Conservation (phyloP, 1,140 invertebrate species). For the Aphidius gifuensis region DNA sequence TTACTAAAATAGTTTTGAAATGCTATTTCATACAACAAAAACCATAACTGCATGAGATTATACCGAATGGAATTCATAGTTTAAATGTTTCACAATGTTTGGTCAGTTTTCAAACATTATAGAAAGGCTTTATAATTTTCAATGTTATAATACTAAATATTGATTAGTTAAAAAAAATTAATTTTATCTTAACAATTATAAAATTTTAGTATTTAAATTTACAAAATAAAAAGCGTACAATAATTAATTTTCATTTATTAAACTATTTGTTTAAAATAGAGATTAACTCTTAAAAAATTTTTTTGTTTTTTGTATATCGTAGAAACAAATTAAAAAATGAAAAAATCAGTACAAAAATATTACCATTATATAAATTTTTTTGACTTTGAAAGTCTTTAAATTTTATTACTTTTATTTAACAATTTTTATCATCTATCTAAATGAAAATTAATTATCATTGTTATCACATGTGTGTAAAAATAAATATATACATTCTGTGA, state of each 20-base stretch:
- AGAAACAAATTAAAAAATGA: too few relatives aligned
- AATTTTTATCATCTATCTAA: neutral
- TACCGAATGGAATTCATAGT: constrained; percentile 30
- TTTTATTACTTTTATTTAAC: neutral
- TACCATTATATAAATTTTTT: neutral
- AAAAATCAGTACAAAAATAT: too few relatives aligned
- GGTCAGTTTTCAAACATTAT: neutral
- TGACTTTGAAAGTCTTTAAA: too few relatives aligned
- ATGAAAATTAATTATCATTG: neutral
- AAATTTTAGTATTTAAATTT: neutral
- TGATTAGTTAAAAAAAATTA: too few relatives aligned
- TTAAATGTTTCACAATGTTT: neutral
- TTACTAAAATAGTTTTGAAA: constrained; percentile 42
- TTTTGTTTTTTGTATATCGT: too few relatives aligned
- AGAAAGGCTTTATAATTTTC: neutral
- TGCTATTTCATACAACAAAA: constrained; percentile 31
- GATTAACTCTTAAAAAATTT: too few relatives aligned
- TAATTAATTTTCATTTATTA: too few relatives aligned
- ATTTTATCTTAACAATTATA: too few relatives aligned
- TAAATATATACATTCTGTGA: neutral
- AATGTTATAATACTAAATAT: neutral
- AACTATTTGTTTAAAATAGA: too few relatives aligned
- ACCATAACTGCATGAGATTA: constrained; percentile 40
- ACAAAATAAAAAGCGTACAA: neutral
- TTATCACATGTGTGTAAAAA: neutral